Conservation (phyloP, 2,888 invertebrate genomes). For the Anaspis maculata region DNA sequence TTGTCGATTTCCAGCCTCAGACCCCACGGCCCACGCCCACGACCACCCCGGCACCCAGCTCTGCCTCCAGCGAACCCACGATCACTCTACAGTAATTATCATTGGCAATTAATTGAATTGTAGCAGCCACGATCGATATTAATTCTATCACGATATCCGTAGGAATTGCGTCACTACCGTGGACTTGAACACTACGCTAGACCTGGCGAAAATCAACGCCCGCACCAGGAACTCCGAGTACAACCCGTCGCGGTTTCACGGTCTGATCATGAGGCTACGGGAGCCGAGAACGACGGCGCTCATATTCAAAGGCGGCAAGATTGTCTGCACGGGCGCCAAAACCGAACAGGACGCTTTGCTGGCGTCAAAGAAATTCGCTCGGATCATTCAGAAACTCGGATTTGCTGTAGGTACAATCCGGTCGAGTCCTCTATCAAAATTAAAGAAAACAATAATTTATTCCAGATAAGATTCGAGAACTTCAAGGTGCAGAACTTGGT, state of each 20-base stretch:
- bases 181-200: conserved; percentile 61
- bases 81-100: conserved; percentile 41
- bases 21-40: conserved; percentile 4
- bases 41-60: conserved; percentile 33
- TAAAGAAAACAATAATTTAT: conserved; percentile 3
- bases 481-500: conserved; percentile 75
- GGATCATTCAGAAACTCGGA: conserved; percentile 74
- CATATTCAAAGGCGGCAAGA: conserved; percentile 73
- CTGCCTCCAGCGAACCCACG: conserved; percentile 47
- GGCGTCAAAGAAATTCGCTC: conserved; percentile 71
- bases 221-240: conserved; percentile 77
- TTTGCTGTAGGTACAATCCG: conserved; percentile 58
- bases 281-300: conserved; percentile 68
- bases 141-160: conserved; percentile 4
- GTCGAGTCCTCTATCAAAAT: conserved; percentile 10
- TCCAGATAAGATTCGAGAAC: conserved; percentile 66
- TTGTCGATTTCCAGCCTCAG: too few species aligned
- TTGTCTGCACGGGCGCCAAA: conserved; percentile 73
- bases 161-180: conserved; percentile 80
- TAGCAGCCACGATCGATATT: too few species aligned
- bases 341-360: conserved; percentile 70
- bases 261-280: conserved; percentile 74
- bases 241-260: conserved; percentile 73
- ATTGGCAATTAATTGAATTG: conserved; percentile 1
- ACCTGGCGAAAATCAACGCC: conserved; percentile 66